Conservation (phyloP, 2,113 vertebrate species). For the Daphoenositta chrysoptera region DNA sequence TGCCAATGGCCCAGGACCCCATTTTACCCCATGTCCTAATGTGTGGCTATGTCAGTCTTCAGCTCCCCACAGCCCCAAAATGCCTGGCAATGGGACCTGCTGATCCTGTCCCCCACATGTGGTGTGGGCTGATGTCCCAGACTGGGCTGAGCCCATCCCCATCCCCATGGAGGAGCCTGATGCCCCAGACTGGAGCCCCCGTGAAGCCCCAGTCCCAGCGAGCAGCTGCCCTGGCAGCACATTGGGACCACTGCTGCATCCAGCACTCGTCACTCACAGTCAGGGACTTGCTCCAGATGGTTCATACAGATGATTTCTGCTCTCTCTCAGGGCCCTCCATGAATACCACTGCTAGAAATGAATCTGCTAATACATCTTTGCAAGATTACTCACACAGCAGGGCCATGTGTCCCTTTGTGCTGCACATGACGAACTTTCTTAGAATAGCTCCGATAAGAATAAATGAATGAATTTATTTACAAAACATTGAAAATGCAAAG, state of each 20-base stretch:
- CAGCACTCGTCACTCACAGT: background rate
- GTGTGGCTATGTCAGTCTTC: background rate
- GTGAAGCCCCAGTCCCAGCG: accelerated
- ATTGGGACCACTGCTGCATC: background rate
- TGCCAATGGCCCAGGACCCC: background rate
- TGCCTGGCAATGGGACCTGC: background rate
- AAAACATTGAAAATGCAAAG: background rate
- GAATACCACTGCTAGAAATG: background rate
- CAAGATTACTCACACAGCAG: background rate
- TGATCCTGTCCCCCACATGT: accelerated
- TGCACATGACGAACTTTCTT: background rate
- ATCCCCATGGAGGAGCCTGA: background rate
- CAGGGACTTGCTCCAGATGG: background rate
- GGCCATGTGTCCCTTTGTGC: background rate
- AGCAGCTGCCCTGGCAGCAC: background rate
- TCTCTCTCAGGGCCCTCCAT: background rate
- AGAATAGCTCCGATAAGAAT: background rate
- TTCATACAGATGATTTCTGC: background rate
- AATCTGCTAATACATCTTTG: background rate
- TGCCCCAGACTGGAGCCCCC: background rate
- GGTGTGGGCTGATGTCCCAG: background rate
- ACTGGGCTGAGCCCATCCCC: background rate
- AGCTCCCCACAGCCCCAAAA: background rate
- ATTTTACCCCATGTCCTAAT: background rate
- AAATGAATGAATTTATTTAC: background rate